Base-by-base conservation (phyloP, 2,113 vertebrate species). In the Carollia perspicillata region DNA sequence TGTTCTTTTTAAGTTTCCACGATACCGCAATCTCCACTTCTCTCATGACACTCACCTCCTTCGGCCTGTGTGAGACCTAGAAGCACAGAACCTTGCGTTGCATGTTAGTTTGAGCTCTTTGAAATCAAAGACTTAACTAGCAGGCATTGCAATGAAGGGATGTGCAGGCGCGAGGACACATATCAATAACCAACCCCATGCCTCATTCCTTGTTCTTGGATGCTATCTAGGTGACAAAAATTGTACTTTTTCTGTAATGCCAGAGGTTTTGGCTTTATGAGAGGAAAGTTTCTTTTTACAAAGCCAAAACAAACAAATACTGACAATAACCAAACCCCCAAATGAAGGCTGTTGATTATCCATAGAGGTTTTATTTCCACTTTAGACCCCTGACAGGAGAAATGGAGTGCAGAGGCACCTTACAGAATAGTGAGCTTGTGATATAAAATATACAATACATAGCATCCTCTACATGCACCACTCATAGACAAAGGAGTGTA, bases 281-380 rank as follows among this genome's bases (percentile, higher is more conserved):
- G 40, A 33, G 35, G 12, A 8, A 4, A 44, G 44, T 87, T 85
- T 92, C 58, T 79, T 47, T 90, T 81, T 3, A 55, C 53, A 94
- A 81, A 17, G 8, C 51, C 35, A 47, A 93, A 80, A 84, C 33
- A 23, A 88, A 68, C 12, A 66, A 71, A 72, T 16, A 75, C 9
- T 14, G 44, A 53, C 16, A 96, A 84, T 40, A 83, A 96, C 20
- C 60, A 94, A 81, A 91, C 17, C 49, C 66, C 30, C 35, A 90
- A 63, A 78, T 13, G 30, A 84, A 96, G 74, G 22, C 44, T 80
- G 12, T 60, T 92, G 69, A 55, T 81, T 84, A 90, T 93, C 60
- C 91, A 89, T 58, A 97, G 97, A 94, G 40, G n/a, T 95, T 98
- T 98, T 98, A 98, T 98, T 98, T 96, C 77, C 86, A 84, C 75